Evolutionary conservation across 2,113 vertebrate species (phyloP).

Genomic region (Lagopus muta): DNA sequence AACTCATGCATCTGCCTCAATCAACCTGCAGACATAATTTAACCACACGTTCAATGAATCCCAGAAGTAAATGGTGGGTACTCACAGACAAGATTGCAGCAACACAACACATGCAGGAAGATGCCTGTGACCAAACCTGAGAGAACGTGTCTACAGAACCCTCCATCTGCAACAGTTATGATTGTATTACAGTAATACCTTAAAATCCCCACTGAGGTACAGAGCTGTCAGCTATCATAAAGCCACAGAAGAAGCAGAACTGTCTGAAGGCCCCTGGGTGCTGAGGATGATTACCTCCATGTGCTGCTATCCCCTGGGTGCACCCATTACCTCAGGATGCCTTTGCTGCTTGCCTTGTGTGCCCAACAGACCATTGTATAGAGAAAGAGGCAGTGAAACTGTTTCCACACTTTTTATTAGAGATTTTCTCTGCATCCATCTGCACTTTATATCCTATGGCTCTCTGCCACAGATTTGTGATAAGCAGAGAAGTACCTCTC

Average conservation of each 20-base stretch:
- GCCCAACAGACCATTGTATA: background rate
- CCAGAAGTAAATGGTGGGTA: background rate
- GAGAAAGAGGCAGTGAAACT: background rate
- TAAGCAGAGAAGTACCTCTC: background rate
- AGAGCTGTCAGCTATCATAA: background rate
- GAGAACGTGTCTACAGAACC: background rate
- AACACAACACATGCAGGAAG: background rate
- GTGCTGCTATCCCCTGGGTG: background rate
- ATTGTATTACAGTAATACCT: background rate
- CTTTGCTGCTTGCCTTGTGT: background rate
- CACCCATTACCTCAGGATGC: background rate
- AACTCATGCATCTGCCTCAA: conserved; percentile 22
- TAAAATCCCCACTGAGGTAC: background rate
- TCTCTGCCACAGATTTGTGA: conserved; percentile 4
- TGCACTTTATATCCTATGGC: background rate
- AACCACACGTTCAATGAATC: conserved; percentile 7
- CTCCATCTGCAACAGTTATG: background rate
- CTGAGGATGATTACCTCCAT: background rate
- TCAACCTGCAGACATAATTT: conserved; percentile 39
- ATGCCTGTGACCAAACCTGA: background rate
- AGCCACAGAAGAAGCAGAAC: background rate
- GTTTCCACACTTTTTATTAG: background rate
- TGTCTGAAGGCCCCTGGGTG: background rate
- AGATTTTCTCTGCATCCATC: background rate
- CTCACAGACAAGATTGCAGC: background rate